phyloP scores from a whole-genome alignment of 2,888 invertebrate genomes.

The Leuctra nigra region DNA sequence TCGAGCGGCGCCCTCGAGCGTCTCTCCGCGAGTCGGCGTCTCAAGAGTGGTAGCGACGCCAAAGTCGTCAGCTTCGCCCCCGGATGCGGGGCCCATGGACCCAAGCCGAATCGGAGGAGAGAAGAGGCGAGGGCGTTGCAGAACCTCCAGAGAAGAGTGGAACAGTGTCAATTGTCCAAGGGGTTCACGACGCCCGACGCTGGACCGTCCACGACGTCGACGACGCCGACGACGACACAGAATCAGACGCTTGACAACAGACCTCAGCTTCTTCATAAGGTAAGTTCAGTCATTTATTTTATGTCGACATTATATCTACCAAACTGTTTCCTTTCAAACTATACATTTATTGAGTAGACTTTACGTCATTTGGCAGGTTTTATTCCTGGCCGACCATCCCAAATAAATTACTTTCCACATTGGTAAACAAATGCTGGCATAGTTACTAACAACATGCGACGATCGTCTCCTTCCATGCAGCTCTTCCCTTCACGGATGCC shows the following conservation, averaged over 20 bases:
- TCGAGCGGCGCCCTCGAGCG: conserved; percentile 2
- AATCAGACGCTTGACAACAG: conserved; percentile 56
- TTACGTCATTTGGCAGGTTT: no score
- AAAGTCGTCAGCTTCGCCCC: conserved; percentile 27
- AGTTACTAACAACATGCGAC: no score
- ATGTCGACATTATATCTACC: no score
- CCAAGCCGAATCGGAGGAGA: conserved; percentile 52
- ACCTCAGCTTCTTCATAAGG: conserved; percentile 51
- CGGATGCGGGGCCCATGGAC: conserved; percentile 43
- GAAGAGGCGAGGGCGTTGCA: conserved; percentile 65
- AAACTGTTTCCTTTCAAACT: no score
- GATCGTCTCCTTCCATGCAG: no score
- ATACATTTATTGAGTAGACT: no score
- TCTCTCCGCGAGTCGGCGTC: not conserved
- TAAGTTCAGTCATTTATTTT: no score
- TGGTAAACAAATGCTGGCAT: no score
- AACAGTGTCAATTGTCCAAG: conserved; percentile 49
- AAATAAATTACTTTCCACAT: no score
- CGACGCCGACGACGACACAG: conserved; percentile 34
- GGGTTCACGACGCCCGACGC: conserved; percentile 40
- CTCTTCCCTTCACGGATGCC: no score
- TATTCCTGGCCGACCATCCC: no score
- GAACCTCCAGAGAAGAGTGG: conserved; percentile 61
- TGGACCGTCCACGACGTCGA: conserved; percentile 38
- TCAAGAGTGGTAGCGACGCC: conserved; percentile 4